A percentile compares a stretch with the other conserved stretches of the same genome.
Evolutionary conservation across 1,140 invertebrate species (phyloP).

Genomic region (Ceratitis capitata): DNA sequence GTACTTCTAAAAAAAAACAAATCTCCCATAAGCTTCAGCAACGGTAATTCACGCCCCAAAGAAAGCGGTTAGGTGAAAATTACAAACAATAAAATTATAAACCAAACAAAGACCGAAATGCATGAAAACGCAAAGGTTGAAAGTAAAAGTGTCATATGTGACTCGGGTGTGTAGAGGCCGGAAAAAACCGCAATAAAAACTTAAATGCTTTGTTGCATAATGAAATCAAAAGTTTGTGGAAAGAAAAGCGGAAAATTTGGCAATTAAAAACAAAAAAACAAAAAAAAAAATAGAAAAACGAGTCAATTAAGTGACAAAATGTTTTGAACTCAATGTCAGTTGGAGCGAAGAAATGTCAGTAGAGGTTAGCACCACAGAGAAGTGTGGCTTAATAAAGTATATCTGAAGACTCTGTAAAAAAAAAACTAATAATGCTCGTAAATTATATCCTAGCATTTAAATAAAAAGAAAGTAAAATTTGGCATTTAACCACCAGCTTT

Average conservation of each 20-base stretch:
- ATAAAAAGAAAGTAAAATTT: too few relatives aligned
- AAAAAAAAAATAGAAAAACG: too few relatives aligned
- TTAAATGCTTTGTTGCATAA: not conserved
- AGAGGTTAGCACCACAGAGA: not conserved
- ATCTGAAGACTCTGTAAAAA: too few relatives aligned
- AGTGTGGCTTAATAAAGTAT: too few relatives aligned
- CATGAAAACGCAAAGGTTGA: not conserved
- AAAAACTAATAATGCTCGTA: too few relatives aligned
- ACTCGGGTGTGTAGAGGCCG: not conserved
- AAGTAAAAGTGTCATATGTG: conserved; percentile 19
- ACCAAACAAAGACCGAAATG: not conserved
- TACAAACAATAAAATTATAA: not conserved
- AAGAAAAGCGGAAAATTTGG: conserved; percentile 24
- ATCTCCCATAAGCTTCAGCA: not conserved
- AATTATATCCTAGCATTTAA: too few relatives aligned
- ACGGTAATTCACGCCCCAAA: conserved; percentile 2
- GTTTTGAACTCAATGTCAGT: not conserved
- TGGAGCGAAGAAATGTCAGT: not conserved
- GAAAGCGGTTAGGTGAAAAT: not conserved
- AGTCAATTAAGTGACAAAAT: not conserved
- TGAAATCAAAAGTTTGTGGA: conserved; percentile 12
- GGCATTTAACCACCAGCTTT: too few relatives aligned
- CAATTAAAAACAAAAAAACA: not conserved
- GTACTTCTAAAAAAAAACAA: not conserved
- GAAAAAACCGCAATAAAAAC: not conserved